Conservation (phyloP, 2,797 vertebrate species). For the Gymnoscopelus microlampas region DNA sequence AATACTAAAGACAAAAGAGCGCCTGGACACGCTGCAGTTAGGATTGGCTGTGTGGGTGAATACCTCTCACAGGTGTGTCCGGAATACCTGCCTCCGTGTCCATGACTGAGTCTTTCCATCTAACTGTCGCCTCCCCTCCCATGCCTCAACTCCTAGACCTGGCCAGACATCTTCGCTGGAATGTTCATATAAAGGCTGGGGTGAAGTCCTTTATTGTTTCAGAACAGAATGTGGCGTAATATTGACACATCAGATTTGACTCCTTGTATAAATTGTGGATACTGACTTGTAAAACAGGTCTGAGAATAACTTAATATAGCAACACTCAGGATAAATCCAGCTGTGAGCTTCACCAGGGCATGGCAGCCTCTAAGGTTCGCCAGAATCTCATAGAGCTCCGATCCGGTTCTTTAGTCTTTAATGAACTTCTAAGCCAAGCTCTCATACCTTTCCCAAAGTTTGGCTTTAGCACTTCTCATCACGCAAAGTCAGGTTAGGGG, state of each 20-base stretch:
- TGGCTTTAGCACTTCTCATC: conserved; percentile 15
- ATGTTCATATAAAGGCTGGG: conserved; percentile 20
- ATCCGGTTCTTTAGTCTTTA: conserved; percentile 29
- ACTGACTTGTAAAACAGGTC: conserved; percentile 56
- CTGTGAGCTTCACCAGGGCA: conserved; percentile 36
- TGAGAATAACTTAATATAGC: conserved; percentile 26
- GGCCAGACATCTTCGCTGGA: conserved; percentile 27
- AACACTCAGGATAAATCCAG: conserved; percentile 46
- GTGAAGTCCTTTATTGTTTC: conserved; percentile 30
- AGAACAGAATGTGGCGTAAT: conserved; percentile 9
- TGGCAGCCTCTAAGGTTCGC: conserved; percentile 38
- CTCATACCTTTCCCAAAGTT: conserved; percentile 1
- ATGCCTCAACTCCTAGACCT: conserved; percentile 18
- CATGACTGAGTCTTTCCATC: conserved; percentile 8
- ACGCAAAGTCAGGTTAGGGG: conserved; percentile 77
- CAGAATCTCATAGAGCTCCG: conserved; percentile 31
- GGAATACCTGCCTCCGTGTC: conserved; percentile 1
- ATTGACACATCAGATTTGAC: conserved; percentile 39
- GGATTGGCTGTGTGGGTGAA: conserved; percentile 39
- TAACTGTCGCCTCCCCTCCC: conserved; percentile 3
- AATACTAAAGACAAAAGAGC: neutral
- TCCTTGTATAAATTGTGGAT: conserved; percentile 50
- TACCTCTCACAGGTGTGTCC: conserved; percentile 65
- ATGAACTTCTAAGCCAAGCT: conserved; percentile 16
- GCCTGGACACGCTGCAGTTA: conserved; percentile 17